A percentile compares a stretch with the other conserved stretches of the same genome.
phyloP scores from a whole-genome alignment of 37 sponge, comb jelly and placozoan species.

The Hormiphora californensis region DNA sequence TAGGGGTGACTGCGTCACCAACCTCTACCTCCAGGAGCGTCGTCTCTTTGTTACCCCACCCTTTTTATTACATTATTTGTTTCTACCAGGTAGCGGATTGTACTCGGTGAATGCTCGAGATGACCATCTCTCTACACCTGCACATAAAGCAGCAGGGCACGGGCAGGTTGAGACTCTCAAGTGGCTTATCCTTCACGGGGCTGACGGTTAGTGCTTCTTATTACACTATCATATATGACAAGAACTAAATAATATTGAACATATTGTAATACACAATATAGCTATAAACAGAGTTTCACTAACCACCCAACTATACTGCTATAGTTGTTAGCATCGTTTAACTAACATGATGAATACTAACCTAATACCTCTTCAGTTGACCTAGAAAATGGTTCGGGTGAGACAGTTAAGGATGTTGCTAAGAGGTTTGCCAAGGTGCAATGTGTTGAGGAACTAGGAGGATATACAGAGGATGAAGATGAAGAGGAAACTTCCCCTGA shows the following conservation, averaged over 20 bases:
- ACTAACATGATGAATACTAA: too few relatives aligned
- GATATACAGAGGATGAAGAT: conserved; percentile 43
- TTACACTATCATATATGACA: too few relatives aligned
- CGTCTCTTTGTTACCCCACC: too few relatives aligned
- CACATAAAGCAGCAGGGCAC: conserved; percentile 50
- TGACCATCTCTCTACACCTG: conserved; percentile 27
- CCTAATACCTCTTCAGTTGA: neutral
- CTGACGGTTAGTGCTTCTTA: conserved; percentile 41
- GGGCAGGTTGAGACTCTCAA: conserved; percentile 22
- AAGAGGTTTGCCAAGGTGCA: conserved; percentile 23
- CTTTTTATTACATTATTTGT: neutral
- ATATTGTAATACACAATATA: too few relatives aligned
- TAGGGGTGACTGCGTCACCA: too few relatives aligned
- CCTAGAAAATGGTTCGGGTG: neutral
- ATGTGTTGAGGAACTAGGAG: conserved; percentile 36
- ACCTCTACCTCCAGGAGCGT: too few relatives aligned
- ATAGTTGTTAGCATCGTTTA: too few relatives aligned
- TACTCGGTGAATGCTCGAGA: conserved; percentile 11
- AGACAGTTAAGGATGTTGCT: conserved; percentile 18
- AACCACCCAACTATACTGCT: too few relatives aligned
- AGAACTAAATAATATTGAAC: too few relatives aligned
- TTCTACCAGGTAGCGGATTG: conserved; percentile 13
- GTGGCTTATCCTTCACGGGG: conserved; percentile 12
- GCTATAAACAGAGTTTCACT: too few relatives aligned
- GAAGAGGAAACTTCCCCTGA: conserved; percentile 41